Conservation (phyloP, 2,113 vertebrate species). For the Cettia cetti region DNA sequence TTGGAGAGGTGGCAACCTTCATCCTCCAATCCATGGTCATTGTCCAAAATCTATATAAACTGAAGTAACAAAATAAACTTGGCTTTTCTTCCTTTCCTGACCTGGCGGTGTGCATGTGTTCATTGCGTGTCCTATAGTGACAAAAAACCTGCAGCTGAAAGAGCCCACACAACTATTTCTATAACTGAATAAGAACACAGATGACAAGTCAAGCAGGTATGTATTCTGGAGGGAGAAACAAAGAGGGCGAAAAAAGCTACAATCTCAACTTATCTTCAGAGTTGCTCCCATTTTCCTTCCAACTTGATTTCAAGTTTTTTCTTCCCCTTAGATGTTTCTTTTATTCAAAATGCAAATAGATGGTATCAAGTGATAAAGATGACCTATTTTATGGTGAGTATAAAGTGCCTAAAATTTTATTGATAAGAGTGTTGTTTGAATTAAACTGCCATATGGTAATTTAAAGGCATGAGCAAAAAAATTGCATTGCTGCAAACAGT, state of each 20-base stretch:
- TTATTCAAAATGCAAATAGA: not conserved
- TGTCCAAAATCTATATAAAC: too few relatives aligned
- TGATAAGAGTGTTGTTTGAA: not conserved
- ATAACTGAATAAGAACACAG: not conserved
- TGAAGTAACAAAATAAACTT: too few relatives aligned
- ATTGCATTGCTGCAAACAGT: not conserved
- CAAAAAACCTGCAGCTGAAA: too few relatives aligned
- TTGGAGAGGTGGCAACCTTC: too few relatives aligned
- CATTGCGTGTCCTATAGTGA: too few relatives aligned
- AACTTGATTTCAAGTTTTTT: not conserved
- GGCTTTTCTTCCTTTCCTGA: too few relatives aligned
- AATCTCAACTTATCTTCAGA: not conserved
- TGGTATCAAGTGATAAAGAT: not conserved
- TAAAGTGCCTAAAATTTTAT: not conserved
- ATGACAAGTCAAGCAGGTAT: not conserved
- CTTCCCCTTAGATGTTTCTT: not conserved
- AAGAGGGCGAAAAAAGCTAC: fast-evolving
- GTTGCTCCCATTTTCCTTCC: not conserved
- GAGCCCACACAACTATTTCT: not conserved
- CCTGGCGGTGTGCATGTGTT: too few relatives aligned
- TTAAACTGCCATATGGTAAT: not conserved
- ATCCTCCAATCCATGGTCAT: too few relatives aligned
- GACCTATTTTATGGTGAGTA: not conserved
- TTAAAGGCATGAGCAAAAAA: not conserved
- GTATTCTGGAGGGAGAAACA: not conserved